phyloP scores from a whole-genome alignment of 2,797 vertebrate genomes.

The Xiphophorus birchmanni region DNA sequence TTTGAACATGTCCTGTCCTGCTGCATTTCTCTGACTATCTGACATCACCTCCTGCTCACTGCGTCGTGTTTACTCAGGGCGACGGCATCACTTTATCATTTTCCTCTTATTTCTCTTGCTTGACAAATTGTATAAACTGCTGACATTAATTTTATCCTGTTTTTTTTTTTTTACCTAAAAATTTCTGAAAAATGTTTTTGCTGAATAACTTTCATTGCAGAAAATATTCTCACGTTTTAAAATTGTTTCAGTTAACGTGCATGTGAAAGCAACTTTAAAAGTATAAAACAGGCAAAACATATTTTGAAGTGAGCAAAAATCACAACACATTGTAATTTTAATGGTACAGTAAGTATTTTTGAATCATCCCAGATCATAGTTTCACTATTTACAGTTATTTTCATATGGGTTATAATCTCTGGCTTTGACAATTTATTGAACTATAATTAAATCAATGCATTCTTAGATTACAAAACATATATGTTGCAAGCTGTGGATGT shows the following conservation, averaged over 20 bases:
- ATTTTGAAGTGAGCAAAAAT: not conserved
- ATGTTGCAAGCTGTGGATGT: too few relatives aligned
- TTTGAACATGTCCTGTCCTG: constrained; percentile 69
- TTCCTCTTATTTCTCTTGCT: not conserved
- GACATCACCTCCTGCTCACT: constrained; percentile 66
- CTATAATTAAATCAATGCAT: too few relatives aligned
- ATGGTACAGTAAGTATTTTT: not conserved
- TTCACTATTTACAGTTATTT: not conserved
- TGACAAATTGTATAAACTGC: not conserved
- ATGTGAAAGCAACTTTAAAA: not conserved
- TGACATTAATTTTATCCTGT: not conserved
- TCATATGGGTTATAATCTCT: too few relatives aligned
- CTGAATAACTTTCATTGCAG: not conserved
- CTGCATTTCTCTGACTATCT: constrained; percentile 60
- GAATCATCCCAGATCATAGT: not conserved
- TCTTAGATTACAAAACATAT: too few relatives aligned
- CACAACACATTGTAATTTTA: not conserved
- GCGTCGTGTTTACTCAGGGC: constrained; percentile 58
- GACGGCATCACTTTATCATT: constrained; percentile 3
- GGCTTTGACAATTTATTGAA: not conserved
- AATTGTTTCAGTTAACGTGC: not conserved
- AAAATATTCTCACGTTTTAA: not conserved
- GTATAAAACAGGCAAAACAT: not conserved
- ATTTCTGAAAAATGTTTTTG: not conserved
- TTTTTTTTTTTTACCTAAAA: not conserved